Evolutionary conservation across 2,888 invertebrate species (phyloP).

Genomic region (Leptinotarsa juncta): DNA sequence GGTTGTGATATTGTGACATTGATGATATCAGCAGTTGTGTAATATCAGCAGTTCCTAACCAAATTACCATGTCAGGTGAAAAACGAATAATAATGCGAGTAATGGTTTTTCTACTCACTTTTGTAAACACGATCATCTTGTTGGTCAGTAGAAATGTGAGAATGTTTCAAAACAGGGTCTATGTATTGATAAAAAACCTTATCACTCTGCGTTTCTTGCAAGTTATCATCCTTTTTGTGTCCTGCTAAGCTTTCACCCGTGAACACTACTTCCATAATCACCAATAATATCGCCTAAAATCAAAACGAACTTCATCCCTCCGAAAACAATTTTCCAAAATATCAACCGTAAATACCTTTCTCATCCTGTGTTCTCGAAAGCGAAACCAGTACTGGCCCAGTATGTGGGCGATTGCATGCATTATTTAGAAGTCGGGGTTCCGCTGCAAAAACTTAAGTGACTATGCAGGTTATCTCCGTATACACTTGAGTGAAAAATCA

Average conservation of each 20-base stretch:
- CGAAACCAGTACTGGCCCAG: constrained; percentile 2
- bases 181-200: constrained; percentile 38
- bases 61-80: background rate
- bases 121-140: background rate
- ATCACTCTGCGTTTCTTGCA: constrained; percentile 33
- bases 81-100: too few relatives aligned
- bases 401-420: constrained; percentile 10
- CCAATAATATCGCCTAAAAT: background rate
- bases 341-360: constrained; percentile 20
- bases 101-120: background rate
- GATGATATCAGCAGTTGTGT: too few relatives aligned
- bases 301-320: background rate
- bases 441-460: constrained; percentile 15
- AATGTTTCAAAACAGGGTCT: constrained; percentile 29
- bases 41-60: background rate
- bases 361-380: constrained; percentile 9
- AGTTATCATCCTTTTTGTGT: background rate
- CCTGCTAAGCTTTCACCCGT: background rate
- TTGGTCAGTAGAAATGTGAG: background rate
- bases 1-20: too few relatives aligned
- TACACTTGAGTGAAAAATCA: constrained; percentile 34
- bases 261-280: constrained; percentile 4
- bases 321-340: background rate
- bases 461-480: constrained; percentile 11
- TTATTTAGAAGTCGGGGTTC: constrained; percentile 16